Evolutionary conservation across 2,888 invertebrate species (phyloP).

Genomic region (Napeogenes inachia): DNA sequence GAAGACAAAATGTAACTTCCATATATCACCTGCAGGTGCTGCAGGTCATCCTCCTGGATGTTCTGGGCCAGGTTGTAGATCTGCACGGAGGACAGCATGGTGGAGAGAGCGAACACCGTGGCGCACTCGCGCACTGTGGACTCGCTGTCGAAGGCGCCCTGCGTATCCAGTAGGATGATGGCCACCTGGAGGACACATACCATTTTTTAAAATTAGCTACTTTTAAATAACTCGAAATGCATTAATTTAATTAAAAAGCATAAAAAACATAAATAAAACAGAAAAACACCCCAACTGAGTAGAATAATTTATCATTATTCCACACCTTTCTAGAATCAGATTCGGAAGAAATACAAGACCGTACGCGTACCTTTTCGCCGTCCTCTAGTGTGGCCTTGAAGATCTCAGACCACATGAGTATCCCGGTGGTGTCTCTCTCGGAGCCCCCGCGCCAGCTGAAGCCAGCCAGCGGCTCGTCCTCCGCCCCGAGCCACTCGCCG

Average conservation of each 20-base stretch:
- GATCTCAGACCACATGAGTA: constrained; percentile 97
- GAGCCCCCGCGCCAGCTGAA: constrained; percentile 98
- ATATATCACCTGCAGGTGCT: constrained; percentile 87
- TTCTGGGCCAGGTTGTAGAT: constrained; percentile 97
- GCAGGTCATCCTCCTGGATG: constrained; percentile 98
- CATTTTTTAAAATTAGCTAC: too few relatives aligned
- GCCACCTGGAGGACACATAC: constrained; percentile 79
- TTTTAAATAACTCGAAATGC: too few relatives aligned
- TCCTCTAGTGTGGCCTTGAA: constrained; percentile 86
- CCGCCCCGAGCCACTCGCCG: constrained; percentile 90
- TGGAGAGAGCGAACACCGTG: constrained; percentile 98
- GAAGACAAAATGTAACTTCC: too few relatives aligned
- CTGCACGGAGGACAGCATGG: constrained; percentile 98
- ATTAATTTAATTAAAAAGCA: too few relatives aligned
- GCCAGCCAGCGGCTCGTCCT: constrained; percentile 88
- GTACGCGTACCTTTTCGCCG: constrained; percentile 81
- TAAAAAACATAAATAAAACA: too few relatives aligned
- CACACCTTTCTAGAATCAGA: too few relatives aligned
- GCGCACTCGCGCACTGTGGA: constrained; percentile 98
- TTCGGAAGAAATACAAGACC: neutral
- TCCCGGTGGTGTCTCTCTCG: constrained; percentile 96
- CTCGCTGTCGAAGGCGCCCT: constrained; percentile 98
- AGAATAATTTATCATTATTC: too few relatives aligned
- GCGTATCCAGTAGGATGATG: constrained; percentile 95
- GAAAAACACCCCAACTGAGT: too few relatives aligned